Evolutionary conservation across 2,113 vertebrate species (phyloP).

Genomic region (Plestiodon gilberti): DNA sequence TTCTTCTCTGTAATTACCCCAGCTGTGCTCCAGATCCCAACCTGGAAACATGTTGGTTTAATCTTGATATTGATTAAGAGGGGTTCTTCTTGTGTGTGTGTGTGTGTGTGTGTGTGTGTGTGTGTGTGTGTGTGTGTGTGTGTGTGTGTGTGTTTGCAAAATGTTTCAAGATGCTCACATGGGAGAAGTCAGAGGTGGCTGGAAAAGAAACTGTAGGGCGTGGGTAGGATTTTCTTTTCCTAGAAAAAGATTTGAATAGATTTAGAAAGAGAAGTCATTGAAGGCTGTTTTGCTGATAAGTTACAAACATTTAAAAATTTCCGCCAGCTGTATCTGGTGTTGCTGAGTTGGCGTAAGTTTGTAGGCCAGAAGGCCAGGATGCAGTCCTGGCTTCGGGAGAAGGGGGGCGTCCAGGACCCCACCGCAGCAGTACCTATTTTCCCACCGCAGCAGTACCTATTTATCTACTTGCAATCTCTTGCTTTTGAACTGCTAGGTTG

Average conservation of each 20-base stretch:
- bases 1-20: background rate
- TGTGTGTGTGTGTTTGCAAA: background rate
- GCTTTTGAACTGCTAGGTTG: no score
- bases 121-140: background rate
- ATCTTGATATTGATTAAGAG: conserved; percentile 22
- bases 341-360: no score
- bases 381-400: no score
- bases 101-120: no score
- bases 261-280: conserved; percentile 17
- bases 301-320: no score
- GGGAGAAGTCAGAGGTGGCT: conserved; percentile 1
- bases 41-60: conserved; percentile 27
- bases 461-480: no score
- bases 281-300: background rate
- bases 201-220: conserved; percentile 27
- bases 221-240: background rate
- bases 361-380: background rate
- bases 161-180: conserved; percentile 27
- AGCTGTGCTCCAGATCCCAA: background rate
- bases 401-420: no score
- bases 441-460: no score
- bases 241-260: conserved; percentile 13
- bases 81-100: no score
- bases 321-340: background rate
- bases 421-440: no score